Evolutionary conservation across 30 jellyfish, hydroid and myxozoan species (phyloP), one percentile per base, ranked within the genome.

Genomic region (Sanderia malayensis): DNA sequence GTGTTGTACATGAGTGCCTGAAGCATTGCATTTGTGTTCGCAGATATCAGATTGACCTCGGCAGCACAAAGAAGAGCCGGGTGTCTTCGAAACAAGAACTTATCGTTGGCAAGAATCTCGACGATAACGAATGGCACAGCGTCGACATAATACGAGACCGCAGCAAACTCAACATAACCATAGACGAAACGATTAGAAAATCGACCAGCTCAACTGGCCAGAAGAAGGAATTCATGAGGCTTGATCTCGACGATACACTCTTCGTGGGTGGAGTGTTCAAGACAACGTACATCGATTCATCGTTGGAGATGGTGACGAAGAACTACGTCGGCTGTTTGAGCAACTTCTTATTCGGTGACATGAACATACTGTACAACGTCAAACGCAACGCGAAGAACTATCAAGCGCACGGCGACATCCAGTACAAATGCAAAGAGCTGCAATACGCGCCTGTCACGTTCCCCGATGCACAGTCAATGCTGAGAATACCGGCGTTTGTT

Each of bases 41-140:
- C 60, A 93, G 99, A 30, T 93, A 93, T 67, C 77, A 75, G 67
- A 85, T 93, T 9, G 89, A 81, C 30, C 73, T 86, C 4, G 98
- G 99, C 18, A 85, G 89, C 67, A 59, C 95, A 20, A 53, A 79
- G 8, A 58, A 31, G 4, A 9, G 61, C 20, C 8, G 18, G n/a
- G 61, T 46, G 18, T 37, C 66, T 1, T 77, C 96, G 0, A 83
- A 61, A 25, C 98, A 90, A 77, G 91, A 90, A 46, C 20, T 83
- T 19, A 58, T 83, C 0, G 86, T 85, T 70, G 99, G 99, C 21
- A 59, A 58, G 26, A 82, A 93, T 44, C 84, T 93, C 21, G 74
- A 74, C 67, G 82, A 80, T 53, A 80, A 93, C 65, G 66, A 73
- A 8, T 93, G 99, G 99, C 99, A 93, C 75, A 70, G 79, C 58